Conservation (phyloP, 2,797 vertebrate genomes). For the Kryptolebias ocellatus region DNA sequence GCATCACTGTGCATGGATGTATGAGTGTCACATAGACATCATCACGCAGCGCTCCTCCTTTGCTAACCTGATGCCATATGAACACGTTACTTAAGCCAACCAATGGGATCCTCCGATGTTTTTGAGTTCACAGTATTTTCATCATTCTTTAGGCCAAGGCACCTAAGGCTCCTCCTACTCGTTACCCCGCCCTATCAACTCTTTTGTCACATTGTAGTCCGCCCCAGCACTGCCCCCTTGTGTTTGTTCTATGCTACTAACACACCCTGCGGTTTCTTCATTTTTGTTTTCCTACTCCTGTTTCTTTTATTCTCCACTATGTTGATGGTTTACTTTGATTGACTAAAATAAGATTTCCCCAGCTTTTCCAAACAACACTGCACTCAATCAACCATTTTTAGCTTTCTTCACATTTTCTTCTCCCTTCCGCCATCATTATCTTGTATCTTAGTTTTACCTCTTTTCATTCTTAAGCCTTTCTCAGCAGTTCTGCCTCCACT, state of each 20-base stretch:
- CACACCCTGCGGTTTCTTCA: background rate
- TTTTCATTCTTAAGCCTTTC: background rate
- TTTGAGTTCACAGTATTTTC: background rate
- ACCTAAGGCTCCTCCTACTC: background rate
- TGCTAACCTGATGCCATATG: conserved; percentile 42
- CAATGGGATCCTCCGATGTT: conserved; percentile 27
- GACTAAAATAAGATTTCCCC: background rate
- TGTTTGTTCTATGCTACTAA: conserved; percentile 6
- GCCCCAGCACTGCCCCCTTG: conserved; percentile 74
- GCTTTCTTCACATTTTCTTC: background rate
- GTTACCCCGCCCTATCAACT: background rate
- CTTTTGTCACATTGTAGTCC: conserved; percentile 21
- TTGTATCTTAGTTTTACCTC: background rate
- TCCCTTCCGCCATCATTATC: background rate
- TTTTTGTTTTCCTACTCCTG: conserved; percentile 15
- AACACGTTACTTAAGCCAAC: conserved; percentile 29
- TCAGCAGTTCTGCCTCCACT: background rate
- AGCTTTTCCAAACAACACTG: background rate
- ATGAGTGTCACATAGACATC: conserved; percentile 26
- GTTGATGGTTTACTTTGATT: background rate
- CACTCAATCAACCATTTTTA: background rate
- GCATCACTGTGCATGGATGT: conserved; percentile 31
- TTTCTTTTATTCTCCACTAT: background rate
- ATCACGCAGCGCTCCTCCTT: conserved; percentile 37
- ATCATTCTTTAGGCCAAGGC: conserved; percentile 12